phyloP scores from a whole-genome alignment of 1,140 invertebrate species.

The Microplitis mediator region DNA sequence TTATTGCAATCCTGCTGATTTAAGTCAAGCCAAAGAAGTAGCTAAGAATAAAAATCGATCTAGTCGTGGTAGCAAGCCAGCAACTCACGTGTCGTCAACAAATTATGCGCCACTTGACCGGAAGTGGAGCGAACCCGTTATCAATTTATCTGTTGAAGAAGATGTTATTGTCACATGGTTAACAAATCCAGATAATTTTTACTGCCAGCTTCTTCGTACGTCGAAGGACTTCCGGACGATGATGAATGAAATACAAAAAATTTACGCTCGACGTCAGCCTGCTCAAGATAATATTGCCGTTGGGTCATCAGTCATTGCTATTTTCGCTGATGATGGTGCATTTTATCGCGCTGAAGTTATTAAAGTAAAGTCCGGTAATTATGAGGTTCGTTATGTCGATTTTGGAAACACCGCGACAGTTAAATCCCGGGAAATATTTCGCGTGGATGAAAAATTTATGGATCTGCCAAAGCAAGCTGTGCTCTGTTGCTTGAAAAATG shows the following conservation, averaged over 20 bases:
- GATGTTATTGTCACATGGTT: constrained; percentile 68
- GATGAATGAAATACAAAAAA: constrained; percentile 72
- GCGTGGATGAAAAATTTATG: constrained; percentile 70
- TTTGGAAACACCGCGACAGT: constrained; percentile 74
- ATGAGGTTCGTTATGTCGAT: constrained; percentile 74
- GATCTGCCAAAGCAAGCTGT: constrained; percentile 73
- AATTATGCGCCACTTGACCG: constrained; percentile 54
- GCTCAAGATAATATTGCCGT: constrained; percentile 41
- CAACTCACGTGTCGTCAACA: constrained; percentile 17
- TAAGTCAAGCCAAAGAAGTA: constrained; percentile 37
- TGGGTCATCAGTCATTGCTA: constrained; percentile 70
- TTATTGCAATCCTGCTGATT: constrained; percentile 43
- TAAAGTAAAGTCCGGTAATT: constrained; percentile 62
- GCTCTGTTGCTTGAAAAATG: constrained; percentile 67
- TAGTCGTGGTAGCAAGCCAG: background rate
- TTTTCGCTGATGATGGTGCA: constrained; percentile 71
- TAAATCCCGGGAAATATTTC: constrained; percentile 68
- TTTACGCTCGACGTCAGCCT: constrained; percentile 66
- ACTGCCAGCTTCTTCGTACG: constrained; percentile 63
- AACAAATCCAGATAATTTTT: constrained; percentile 72
- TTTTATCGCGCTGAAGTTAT: constrained; percentile 71
- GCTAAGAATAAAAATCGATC: constrained; percentile 18
- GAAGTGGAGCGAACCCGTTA: constrained; percentile 47
- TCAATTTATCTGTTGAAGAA: constrained; percentile 46
- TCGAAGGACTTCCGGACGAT: constrained; percentile 66